A percentile compares a stretch with the other conserved stretches of the same genome.
Conservation (phyloP, 2,797 vertebrate genomes). For the Darevskia nairensis region DNA sequence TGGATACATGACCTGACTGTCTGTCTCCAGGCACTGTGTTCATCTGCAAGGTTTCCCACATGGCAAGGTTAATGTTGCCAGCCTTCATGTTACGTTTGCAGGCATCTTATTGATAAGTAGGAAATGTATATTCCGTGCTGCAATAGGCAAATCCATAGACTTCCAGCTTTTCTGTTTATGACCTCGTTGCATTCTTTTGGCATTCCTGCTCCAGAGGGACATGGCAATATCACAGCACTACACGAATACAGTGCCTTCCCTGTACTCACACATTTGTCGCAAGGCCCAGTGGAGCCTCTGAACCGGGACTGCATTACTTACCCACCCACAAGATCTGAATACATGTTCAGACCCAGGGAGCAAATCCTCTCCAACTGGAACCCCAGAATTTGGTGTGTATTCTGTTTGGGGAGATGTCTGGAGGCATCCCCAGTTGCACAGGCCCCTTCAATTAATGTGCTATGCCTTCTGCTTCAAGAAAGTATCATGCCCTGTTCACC, state of each 20-base stretch:
- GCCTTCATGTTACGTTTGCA: too few relatives aligned
- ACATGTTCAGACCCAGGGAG: background rate
- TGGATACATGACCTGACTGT: too few relatives aligned
- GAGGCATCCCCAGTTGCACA: background rate
- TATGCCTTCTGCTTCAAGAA: conserved; percentile 39
- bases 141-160: background rate
- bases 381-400: background rate
- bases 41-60: too few relatives aligned
- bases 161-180: background rate
- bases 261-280: background rate
- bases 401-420: background rate
- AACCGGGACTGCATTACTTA: conserved; percentile 36
- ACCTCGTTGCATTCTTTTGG: background rate
- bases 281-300: conserved; percentile 1
- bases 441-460: conserved; percentile 23
- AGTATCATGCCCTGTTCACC: conserved; percentile 68
- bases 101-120: background rate
- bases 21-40: too few relatives aligned
- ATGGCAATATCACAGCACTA: background rate
- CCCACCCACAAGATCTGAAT: background rate
- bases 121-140: background rate
- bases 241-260: background rate
- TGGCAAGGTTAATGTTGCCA: too few relatives aligned
- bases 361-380: background rate
- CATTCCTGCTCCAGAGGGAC: background rate